These are phyloP conservation scores for Meandrina meandrites DNA, from an alignment of 92 coral and sea anemone species.

Conservation along the genomic window DNA sequence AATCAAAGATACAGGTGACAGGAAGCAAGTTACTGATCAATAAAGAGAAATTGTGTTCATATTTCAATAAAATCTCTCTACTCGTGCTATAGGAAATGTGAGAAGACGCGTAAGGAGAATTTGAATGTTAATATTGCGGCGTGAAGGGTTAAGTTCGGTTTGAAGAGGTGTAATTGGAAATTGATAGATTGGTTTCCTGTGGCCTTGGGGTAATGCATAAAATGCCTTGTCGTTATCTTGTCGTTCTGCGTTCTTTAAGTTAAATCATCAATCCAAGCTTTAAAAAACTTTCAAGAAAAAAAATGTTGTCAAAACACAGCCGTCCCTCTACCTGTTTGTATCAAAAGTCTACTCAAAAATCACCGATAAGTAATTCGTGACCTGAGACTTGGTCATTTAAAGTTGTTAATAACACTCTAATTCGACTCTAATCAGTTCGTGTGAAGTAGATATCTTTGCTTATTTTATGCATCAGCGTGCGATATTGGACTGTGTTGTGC, in stretches of 20 bases:
- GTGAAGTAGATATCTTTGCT: constrained; percentile 6
- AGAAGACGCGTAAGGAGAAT: background rate
- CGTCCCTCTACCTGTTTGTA: background rate
- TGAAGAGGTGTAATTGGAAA: constrained; percentile 21
- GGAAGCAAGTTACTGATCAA: background rate
- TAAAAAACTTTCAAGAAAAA: background rate
- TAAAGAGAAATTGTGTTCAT: background rate
- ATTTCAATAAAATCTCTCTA: background rate
- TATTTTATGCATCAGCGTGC: constrained; percentile 18
- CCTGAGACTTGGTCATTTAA: background rate
- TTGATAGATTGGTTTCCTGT: constrained; percentile 10
- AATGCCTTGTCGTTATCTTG: constrained; percentile 11
- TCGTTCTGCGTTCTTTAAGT: constrained; percentile 1
- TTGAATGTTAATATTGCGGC: background rate
- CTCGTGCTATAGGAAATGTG: background rate
- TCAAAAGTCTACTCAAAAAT: background rate
- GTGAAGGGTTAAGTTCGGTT: background rate
- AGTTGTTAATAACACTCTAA: constrained; percentile 23
- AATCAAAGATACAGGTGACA: background rate
- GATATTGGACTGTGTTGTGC: constrained; percentile 18
- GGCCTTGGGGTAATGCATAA: constrained; percentile 5
- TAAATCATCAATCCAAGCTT: background rate
- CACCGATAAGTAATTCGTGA: constrained; percentile 9
- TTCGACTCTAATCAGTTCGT: constrained; percentile 3
- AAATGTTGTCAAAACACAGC: background rate